Base-by-base conservation (phyloP, 2,888 invertebrate species). In the Chrysodeixis includens region DNA sequence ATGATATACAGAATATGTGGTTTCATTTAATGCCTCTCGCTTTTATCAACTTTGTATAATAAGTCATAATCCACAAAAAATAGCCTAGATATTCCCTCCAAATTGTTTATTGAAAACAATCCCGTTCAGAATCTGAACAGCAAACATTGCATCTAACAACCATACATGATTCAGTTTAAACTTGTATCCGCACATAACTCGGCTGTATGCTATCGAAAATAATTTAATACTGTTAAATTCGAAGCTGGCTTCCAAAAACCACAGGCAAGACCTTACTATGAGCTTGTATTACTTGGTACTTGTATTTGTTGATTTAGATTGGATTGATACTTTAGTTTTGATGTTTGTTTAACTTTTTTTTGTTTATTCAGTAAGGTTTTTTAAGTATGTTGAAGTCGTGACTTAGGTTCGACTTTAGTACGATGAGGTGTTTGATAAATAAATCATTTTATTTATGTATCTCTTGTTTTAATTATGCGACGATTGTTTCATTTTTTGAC, bases 221-320 rank as follows among this genome's bases (percentile, higher is more conserved):
- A 87, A 90, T 88, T 88, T 87, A 88, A 89, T 88, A 83, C 82
- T 81, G 84, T 84, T 85, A 81, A 84, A 88, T 88, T 87, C 81
- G 77, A 85, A 84, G 70, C 74, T 79, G 67, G 78, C 80, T 84
- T 83, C 79, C 79, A 80, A 84, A 87, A 87, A 88, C 87, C 86
- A 64, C 85, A 82, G 55, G 14, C 71, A n/a, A n/a, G n/a, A n/a
- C 40, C 49, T 71, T 86, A 86, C 87, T 74, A 79, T 70, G 74
- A 66, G 70, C 78, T 74, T 57, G 30, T 49, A 62, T 73, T 64
- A 46, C 57, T 66, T 66, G 40, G 59, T 44, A 3, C 32, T 32
- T 26, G 26, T 26, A 10, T 32, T 32, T 32, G 32, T 10, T 9
- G 9, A 32, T 32, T 9, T 32, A 10, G 32, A 32, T 32, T 32